A percentile compares a stretch with the other conserved stretches of the same genome.
phyloP scores from a whole-genome alignment of 2,888 invertebrate species.

The Noctua comes region DNA sequence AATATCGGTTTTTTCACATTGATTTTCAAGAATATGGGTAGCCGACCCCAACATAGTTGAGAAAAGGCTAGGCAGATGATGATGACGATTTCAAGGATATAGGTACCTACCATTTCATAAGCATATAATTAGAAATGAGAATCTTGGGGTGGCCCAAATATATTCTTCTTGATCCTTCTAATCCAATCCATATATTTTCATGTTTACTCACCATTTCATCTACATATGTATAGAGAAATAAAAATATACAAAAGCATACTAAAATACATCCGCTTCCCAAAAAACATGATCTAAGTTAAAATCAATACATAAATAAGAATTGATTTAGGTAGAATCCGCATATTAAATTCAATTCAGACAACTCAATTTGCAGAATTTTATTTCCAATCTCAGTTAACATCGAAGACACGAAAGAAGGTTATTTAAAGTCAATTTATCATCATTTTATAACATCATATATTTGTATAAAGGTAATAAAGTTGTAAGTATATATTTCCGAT shows the following conservation, averaged over 20 bases:
- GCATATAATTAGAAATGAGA: neutral
- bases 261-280: conserved; percentile 65
- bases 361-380: conserved; percentile 8
- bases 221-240: neutral
- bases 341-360: neutral
- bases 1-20: too few species aligned
- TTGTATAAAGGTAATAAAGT: conserved; percentile 41
- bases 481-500: conserved; percentile 64
- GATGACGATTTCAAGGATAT: too few species aligned
- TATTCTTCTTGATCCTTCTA: neutral
- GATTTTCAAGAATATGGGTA: too few species aligned
- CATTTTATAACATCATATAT: conserved; percentile 38
- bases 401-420: neutral
- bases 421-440: conserved; percentile 17
- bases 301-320: neutral
- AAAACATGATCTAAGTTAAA: conserved; percentile 55
- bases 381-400: conserved; percentile 2
- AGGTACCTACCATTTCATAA: neutral
- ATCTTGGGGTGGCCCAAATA: neutral
- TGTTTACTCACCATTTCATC: neutral
- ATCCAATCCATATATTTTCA: neutral
- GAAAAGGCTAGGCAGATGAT: too few species aligned
- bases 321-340: conserved; percentile 3
- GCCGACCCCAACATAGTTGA: too few species aligned
- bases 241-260: conserved; percentile 24